These are phyloP conservation scores for Epistrophella euchroma DNA, from an alignment of 2,888 invertebrate species.

Conservation along the genomic window DNA sequence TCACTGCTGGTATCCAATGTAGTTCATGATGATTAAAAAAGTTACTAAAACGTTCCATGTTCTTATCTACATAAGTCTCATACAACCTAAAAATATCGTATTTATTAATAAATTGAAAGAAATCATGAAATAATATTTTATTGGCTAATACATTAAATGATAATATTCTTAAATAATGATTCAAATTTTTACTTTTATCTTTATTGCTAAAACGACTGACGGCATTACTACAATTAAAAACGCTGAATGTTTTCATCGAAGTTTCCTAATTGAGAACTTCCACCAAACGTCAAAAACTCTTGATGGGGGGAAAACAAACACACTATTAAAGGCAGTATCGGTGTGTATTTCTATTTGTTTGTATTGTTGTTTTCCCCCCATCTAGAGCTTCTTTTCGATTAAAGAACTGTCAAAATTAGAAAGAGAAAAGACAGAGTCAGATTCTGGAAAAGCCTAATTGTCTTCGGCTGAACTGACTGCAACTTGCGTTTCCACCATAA, in stretches of 20 bases:
- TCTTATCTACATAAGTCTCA: constrained; percentile 19
- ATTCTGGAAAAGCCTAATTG: no score
- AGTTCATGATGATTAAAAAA: constrained; percentile 11
- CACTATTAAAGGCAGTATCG: no score
- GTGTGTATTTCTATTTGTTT: no score
- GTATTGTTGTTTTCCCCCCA: no score
- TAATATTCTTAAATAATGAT: not conserved
- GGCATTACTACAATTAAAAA: constrained; percentile 25
- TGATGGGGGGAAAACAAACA: no score
- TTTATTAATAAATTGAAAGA: constrained; percentile 15
- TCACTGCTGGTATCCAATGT: not conserved
- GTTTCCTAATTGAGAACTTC: no score
- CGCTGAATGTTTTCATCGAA: constrained; percentile 5
- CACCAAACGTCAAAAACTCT: no score
- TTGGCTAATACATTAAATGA: constrained; percentile 11
- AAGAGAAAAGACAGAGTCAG: no score
- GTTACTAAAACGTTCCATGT: not conserved
- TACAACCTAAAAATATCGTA: constrained; percentile 12
- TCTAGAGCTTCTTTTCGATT: no score
- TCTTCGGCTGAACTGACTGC: no score
- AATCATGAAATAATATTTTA: constrained; percentile 12
- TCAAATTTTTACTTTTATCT: not conserved
- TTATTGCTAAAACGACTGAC: not conserved
- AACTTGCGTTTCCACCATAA: no score
- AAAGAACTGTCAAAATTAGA: no score